Percentiles rank a stretch among this genome's conserved stretches.
phyloP scores from a whole-genome alignment of 2,113 vertebrate species.

The Carettochelys insculpta region DNA sequence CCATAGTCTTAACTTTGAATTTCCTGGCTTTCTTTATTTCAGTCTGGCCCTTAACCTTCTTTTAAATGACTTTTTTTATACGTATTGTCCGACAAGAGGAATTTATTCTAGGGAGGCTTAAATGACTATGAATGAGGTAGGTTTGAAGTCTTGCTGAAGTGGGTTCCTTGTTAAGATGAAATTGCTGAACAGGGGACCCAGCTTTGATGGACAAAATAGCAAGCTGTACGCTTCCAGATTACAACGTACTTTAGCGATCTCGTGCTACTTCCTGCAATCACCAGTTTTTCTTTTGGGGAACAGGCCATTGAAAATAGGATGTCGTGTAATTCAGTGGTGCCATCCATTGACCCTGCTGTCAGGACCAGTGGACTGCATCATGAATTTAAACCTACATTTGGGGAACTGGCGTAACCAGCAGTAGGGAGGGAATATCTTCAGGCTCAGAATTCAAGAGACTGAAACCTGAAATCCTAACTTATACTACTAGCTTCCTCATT shows the following conservation, averaged over 20 bases:
- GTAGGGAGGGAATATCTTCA: neutral
- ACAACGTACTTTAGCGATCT: constrained; percentile 5
- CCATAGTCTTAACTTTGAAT: constrained; percentile 37
- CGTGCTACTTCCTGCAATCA: constrained; percentile 3
- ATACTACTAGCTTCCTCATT: neutral
- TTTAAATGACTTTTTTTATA: constrained; percentile 20
- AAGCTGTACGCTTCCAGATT: neutral
- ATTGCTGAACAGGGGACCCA: neutral
- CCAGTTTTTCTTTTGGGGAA: constrained; percentile 32
- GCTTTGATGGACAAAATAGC: neutral
- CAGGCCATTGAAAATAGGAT: neutral
- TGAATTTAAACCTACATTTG: constrained; percentile 33
- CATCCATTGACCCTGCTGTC: neutral
- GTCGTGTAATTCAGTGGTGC: constrained; percentile 42
- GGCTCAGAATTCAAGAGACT: neutral
- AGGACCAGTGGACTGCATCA: neutral
- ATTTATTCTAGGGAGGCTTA: constrained; percentile 31
- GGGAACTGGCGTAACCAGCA: neutral
- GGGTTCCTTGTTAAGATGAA: constrained; percentile 34
- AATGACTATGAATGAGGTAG: constrained; percentile 35
- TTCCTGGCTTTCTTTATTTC: constrained; percentile 21
- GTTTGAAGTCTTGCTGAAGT: neutral
- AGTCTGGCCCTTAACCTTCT: neutral
- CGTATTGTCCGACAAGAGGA: constrained; percentile 16
- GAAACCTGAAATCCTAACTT: constrained; percentile 2